phyloP scores from a whole-genome alignment of 2,113 vertebrate genomes.

The Amazona guildingii region DNA sequence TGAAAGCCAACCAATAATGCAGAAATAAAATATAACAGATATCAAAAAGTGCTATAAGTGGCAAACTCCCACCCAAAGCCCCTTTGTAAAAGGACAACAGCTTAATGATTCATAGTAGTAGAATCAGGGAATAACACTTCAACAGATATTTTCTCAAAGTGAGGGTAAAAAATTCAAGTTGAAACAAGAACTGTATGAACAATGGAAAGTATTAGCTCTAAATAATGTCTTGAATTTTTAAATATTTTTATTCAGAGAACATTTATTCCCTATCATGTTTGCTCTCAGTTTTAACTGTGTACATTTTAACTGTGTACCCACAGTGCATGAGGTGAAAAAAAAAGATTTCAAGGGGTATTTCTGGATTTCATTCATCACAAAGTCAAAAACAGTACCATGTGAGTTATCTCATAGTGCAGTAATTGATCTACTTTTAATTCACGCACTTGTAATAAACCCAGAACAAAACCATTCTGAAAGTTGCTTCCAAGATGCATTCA shows the following conservation, averaged over 20 bases:
- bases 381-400: fast-evolving
- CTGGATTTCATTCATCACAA: neutral
- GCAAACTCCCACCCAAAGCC: neutral
- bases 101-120: neutral
- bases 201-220: neutral
- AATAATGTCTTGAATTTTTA: neutral
- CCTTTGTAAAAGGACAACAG: neutral
- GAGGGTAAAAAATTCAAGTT: neutral
- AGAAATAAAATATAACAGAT: neutral
- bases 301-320: neutral
- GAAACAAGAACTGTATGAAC: neutral
- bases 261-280: neutral
- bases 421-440: neutral
- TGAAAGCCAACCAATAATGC: neutral
- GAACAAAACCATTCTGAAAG: neutral
- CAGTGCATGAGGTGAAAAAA: neutral
- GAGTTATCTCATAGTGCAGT: neutral
- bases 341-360: neutral
- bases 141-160: neutral
- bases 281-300: neutral
- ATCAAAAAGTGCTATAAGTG: neutral
- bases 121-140: neutral
- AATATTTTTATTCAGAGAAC: neutral
- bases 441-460: neutral
- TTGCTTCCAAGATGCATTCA: neutral